Base-by-base conservation (phyloP, 2,113 vertebrate genomes). In the Pterocles burchelli region DNA sequence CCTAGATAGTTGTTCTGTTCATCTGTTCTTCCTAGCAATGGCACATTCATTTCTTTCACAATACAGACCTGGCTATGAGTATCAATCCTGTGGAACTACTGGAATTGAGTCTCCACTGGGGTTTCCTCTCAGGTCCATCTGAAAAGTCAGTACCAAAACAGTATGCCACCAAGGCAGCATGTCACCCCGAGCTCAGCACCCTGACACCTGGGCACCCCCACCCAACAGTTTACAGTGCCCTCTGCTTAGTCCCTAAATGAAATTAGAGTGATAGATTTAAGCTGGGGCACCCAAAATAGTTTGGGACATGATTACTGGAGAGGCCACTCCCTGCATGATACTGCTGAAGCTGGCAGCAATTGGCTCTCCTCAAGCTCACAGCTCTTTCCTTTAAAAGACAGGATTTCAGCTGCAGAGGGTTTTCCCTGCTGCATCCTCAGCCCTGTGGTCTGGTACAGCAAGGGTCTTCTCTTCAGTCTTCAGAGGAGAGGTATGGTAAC, bases 241-340 rank as follows among this genome's bases (percentile, higher is more conserved):
- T 77, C 34, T 45, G 26, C 61, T 65, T 71, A 52, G 34, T 57
- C 77, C 34, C 38, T 67, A 48, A 59, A 45, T 72, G 12, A 52
- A 78, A 89, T 75, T 31, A 80, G 52, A 31, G n/a, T 52, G 18
- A n/a, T 86, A 43, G 36, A 74, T 86, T 66, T 83, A 73, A 51
- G 38, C 75, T 13, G 3, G 18, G 29, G 86, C 33, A 83, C 18
- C 17, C 67, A 74, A 84, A 93, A 67, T 55, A 36, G 43, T 24
- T 52, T 59, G 63, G 52, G 52, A 67, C 15, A 1, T 74, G 52
- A 46, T 94, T 89, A 81, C n/a, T 4, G 2, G 33, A 41, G 45
- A 87, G 76, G 46, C 86, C 91, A 78, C 88, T 95, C 94, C 95
- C 79, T 34, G 22, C 0, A 2, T 59, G 85, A 77, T 74, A 67